Evolutionary conservation across 2,888 invertebrate species (phyloP).

Genomic region (Megastigmus dorsalis): DNA sequence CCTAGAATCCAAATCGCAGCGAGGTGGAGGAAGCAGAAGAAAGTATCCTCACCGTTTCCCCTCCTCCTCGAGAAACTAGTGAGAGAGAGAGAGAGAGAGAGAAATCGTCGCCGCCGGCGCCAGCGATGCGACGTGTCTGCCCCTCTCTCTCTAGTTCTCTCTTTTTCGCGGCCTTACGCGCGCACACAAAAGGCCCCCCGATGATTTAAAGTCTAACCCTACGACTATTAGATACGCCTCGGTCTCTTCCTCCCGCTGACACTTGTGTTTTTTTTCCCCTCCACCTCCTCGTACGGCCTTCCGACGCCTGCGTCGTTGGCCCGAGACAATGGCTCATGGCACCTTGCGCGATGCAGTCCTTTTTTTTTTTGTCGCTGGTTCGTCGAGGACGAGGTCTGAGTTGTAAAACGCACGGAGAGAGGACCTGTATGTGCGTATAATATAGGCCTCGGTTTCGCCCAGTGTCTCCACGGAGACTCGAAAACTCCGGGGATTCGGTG

Average conservation of each 20-base stretch:
- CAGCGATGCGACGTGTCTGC: conserved; percentile 2
- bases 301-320: too few relatives aligned
- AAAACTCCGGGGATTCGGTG: too few relatives aligned
- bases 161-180: conserved; percentile 19
- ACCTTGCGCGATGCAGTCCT: conserved; percentile 46
- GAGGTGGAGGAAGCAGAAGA: too few relatives aligned
- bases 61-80: too few relatives aligned
- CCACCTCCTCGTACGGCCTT: neutral
- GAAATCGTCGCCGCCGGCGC: neutral
- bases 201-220: conserved; percentile 66
- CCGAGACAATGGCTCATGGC: conserved; percentile 48
- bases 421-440: too few relatives aligned
- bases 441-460: neutral
- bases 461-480: too few relatives aligned
- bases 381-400: too few relatives aligned
- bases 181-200: conserved; percentile 54
- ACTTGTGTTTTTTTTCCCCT: conserved; percentile 39
- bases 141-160: neutral
- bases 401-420: too few relatives aligned
- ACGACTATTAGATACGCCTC: conserved; percentile 50
- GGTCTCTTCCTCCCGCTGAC: conserved; percentile 17
- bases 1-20: too few relatives aligned
- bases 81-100: too few relatives aligned
- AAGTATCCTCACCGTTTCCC: too few relatives aligned
- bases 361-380: too few relatives aligned